Evolutionary conservation across 2,888 invertebrate genomes (phyloP).

Genomic region (Cantharis rufa): DNA sequence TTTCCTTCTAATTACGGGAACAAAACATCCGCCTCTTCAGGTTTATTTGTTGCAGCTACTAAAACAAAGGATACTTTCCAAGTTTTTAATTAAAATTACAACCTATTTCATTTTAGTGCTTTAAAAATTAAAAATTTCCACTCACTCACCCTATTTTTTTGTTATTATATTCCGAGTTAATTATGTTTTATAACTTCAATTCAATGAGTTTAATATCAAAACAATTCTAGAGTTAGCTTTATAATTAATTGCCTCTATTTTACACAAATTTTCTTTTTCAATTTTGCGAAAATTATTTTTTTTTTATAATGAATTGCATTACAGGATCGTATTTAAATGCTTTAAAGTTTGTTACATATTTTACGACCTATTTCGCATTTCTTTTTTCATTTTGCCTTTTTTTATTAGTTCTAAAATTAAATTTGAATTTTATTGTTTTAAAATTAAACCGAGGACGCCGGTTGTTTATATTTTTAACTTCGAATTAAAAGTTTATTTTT

Average conservation of each 20-base stretch:
- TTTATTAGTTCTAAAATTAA: not conserved
- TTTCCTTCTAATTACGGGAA: constrained; percentile 55
- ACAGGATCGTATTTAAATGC: constrained; percentile 1
- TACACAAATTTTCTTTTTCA: not conserved
- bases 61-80: constrained; percentile 56
- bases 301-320: not conserved
- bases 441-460: not conserved
- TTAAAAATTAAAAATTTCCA: constrained; percentile 52
- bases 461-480: not conserved
- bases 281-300: not conserved
- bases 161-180: constrained; percentile 27
- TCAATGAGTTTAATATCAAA: constrained; percentile 26
- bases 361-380: constrained; percentile 2
- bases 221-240: constrained; percentile 1
- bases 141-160: constrained; percentile 24
- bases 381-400: not conserved
- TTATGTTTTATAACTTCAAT: constrained; percentile 28
- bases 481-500: not conserved
- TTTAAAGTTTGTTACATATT: constrained; percentile 2
- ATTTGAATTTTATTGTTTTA: constrained; percentile 2
- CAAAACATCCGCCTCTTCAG: constrained; percentile 52
- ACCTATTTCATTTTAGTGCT: constrained; percentile 55
- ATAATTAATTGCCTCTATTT: constrained; percentile 2
- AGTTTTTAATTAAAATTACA: constrained; percentile 57
- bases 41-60: constrained; percentile 53